phyloP scores from a whole-genome alignment of 2,888 invertebrate genomes.

The Hirudinaria manillensis region DNA sequence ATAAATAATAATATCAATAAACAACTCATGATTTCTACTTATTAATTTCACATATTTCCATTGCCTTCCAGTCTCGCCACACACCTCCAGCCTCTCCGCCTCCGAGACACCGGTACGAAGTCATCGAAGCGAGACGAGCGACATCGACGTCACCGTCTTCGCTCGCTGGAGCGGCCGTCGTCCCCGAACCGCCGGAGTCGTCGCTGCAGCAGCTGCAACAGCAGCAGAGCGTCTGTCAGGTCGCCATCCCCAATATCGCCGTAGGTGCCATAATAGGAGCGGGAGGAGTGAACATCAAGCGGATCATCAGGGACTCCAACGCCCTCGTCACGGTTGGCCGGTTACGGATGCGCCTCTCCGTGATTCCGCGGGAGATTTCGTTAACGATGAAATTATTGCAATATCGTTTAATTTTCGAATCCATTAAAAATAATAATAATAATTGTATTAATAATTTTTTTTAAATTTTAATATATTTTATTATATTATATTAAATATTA shows the following conservation, averaged over 20 bases:
- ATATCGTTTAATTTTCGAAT: background rate
- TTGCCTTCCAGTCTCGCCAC: too few relatives aligned
- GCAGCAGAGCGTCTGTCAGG: constrained; percentile 34
- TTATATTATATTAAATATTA: background rate
- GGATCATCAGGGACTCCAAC: constrained; percentile 90
- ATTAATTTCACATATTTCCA: too few relatives aligned
- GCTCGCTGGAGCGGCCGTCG: background rate
- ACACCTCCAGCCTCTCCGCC: background rate
- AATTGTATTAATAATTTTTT: too few relatives aligned
- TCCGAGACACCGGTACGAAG: background rate
- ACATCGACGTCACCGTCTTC: constrained; percentile 18
- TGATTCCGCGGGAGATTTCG: background rate
- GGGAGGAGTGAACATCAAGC: constrained; percentile 91
- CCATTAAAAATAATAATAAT: background rate
- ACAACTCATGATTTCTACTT: too few relatives aligned
- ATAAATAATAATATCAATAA: too few relatives aligned
- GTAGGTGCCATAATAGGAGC: constrained; percentile 98
- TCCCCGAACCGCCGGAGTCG: background rate
- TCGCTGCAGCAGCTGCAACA: background rate
- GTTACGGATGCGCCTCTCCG: background rate
- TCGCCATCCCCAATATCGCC: constrained; percentile 85
- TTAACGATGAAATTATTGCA: background rate
- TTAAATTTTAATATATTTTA: too few relatives aligned
- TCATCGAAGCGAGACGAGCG: background rate
- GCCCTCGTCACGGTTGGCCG: constrained; percentile 59